Evolutionary conservation across 2,888 invertebrate species (phyloP).

Genomic region (Eristalis arbustorum): DNA sequence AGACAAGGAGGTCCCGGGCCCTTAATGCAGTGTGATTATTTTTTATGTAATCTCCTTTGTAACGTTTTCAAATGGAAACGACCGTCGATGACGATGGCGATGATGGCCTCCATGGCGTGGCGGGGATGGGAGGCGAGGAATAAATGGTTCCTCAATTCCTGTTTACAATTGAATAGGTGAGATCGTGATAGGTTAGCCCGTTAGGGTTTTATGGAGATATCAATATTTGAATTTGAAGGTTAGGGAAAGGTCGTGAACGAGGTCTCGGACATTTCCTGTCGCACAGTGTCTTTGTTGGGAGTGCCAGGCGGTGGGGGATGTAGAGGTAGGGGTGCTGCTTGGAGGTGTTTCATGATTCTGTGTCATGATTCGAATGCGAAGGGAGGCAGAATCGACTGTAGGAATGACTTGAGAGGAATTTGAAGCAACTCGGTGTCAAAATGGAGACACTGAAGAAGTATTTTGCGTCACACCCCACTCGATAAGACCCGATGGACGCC

Average conservation of each 20-base stretch:
- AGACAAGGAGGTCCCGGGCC: neutral
- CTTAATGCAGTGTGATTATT: constrained; percentile 25
- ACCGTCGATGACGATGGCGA: neutral
- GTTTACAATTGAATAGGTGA: neutral
- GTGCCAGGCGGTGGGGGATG: too few relatives aligned
- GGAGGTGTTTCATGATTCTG: too few relatives aligned
- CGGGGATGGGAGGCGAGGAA: neutral
- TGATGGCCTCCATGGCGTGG: neutral
- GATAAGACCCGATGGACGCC: too few relatives aligned
- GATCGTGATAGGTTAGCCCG: neutral
- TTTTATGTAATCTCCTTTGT: constrained; percentile 33
- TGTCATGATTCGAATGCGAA: too few relatives aligned
- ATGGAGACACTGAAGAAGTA: too few relatives aligned
- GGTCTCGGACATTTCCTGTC: neutral
- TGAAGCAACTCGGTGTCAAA: too few relatives aligned
- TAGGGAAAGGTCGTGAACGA: neutral
- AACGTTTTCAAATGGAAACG: constrained; percentile 19
- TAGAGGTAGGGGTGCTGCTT: too few relatives aligned
- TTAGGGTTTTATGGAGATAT: neutral
- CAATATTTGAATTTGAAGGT: neutral
- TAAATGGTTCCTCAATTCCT: neutral
- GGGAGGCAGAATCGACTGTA: too few relatives aligned
- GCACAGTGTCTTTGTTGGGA: neutral
- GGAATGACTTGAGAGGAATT: too few relatives aligned
- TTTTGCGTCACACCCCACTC: too few relatives aligned